Percentiles rank a stretch among this genome's conserved stretches.
Evolutionary conservation across 2,113 vertebrate genomes (phyloP).

Genomic region (Melanocharis versteri): DNA sequence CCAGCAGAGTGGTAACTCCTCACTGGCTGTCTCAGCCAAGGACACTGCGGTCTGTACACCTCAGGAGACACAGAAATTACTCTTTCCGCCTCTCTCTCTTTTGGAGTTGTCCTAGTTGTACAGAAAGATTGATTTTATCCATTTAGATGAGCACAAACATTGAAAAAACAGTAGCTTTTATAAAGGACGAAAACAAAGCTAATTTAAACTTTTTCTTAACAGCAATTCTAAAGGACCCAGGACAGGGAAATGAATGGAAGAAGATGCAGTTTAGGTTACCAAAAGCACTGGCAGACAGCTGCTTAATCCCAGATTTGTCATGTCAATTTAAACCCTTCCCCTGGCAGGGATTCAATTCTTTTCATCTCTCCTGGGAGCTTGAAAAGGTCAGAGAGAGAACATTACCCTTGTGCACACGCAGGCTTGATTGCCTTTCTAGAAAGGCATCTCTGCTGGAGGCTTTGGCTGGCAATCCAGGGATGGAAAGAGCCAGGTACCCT

Average conservation of each 20-base stretch:
- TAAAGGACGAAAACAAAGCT: background rate
- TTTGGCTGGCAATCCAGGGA: background rate
- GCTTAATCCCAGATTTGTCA: conserved; percentile 55
- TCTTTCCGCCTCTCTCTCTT: background rate
- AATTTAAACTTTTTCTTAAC: background rate
- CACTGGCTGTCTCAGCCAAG: background rate
- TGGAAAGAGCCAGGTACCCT: background rate
- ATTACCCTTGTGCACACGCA: background rate
- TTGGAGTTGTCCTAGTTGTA: background rate
- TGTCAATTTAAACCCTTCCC: conserved; percentile 33
- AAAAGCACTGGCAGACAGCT: conserved; percentile 6
- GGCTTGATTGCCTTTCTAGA: background rate
- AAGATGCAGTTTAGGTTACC: background rate
- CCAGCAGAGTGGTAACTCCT: background rate
- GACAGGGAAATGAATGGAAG: background rate
- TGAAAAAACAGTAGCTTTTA: background rate
- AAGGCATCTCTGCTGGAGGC: background rate
- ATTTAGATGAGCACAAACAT: background rate
- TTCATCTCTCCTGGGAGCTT: conserved; percentile 35
- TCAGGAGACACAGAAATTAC: background rate
- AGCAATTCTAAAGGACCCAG: background rate
- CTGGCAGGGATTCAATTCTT: conserved; percentile 40
- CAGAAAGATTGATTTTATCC: background rate
- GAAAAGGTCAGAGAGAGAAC: conserved; percentile 55
- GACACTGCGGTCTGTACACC: rapidly evolving